Base-by-base conservation (phyloP, 2,888 invertebrate species). In the Lysandra coridon region DNA sequence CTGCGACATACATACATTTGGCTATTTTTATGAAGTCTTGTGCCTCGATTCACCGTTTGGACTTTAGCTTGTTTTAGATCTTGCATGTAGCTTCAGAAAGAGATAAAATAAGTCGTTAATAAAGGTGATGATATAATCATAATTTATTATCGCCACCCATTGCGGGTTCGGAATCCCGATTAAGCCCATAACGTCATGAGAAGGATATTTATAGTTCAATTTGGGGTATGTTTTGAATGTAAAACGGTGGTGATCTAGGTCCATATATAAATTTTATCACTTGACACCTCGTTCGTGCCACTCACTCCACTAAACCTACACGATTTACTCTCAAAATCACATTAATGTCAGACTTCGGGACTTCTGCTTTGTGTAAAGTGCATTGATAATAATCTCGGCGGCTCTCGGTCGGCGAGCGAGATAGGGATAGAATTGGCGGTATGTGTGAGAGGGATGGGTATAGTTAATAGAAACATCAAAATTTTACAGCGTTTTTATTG, bases 331-430 rank as follows among this genome's bases (percentile, higher is more conserved):
- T 90, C 91, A 89, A 90, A 92, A 89, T 92, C 92, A 92, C 94
- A 94, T 94, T 87, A 94, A 93, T 88, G 94, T 94, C 94, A 92
- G 90, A 88, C 87, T 89, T 90, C 86, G 88, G 88, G 88, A 90
- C 91, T 92, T 94, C 94, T 94, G 94, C 91, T 94, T 94, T 93
- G 90, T 94, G 94, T 94, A 93, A 94, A 94, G 92, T 93, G 92
- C 94, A 93, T 94, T 93, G 94, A 94, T 94, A 93, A 92, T 94
- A 92, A 92, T 93, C 93, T 89, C 86, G 87, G 86, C 90, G 89
- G 90, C 92, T 92, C 92, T 91, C 88, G 88, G 84, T 81, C 88
- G 53, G 83, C 6, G 87, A 90, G 81, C 1, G 88, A 78, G 89
- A 91, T 17, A 82, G 82, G 49, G 53, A 83, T 87, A 85, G 40